Conservation (phyloP, 2,797 vertebrate genomes). For the Nyctalus aviator region DNA sequence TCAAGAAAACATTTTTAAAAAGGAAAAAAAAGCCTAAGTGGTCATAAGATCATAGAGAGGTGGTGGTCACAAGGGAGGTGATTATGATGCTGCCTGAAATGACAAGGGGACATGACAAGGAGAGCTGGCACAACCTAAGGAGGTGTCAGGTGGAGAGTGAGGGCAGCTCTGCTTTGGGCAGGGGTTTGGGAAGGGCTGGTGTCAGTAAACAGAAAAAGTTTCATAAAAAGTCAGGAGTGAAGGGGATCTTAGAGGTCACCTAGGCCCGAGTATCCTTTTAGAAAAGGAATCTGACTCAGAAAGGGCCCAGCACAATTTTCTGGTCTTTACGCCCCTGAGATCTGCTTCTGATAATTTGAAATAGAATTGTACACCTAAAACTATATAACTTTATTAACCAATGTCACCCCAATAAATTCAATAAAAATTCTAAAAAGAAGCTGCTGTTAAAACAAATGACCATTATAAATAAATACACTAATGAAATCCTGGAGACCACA, state of each 20-base stretch:
- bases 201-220: neutral
- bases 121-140: neutral
- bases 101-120: neutral
- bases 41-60: neutral
- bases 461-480: slow-evolving; percentile 26
- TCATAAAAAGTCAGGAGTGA: neutral
- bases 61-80: neutral
- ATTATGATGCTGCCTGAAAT: neutral
- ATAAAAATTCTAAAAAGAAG: neutral
- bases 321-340: neutral
- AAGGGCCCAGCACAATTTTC: neutral
- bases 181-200: neutral
- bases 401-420: neutral
- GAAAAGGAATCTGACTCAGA: neutral
- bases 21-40: neutral
- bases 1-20: neutral
- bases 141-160: neutral
- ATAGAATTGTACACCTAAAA: neutral
- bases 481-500: neutral
- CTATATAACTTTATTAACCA: neutral
- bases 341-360: slow-evolving; percentile 7
- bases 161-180: neutral
- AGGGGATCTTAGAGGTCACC: neutral
- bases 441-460: neutral
- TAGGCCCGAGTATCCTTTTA: neutral